Evolutionary conservation across 2,888 invertebrate genomes (phyloP), one percentile per base, ranked within the genome.

Genomic region (Boloria euphrosyne): DNA sequence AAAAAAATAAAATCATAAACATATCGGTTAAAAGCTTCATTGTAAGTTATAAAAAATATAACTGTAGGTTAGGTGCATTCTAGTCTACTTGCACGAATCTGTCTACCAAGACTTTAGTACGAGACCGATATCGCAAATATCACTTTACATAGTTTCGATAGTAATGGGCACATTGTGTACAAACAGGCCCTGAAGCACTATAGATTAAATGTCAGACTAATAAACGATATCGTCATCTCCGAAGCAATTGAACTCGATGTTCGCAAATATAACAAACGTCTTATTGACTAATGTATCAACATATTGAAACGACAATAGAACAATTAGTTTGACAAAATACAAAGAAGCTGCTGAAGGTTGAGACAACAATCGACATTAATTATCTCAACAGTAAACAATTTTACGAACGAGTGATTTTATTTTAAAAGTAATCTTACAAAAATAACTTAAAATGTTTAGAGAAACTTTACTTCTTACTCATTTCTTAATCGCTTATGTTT

Each of bases 241-340:
- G 59, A 67, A 71, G 70, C 71, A 74, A 76, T 75, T 75, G 70
- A 74, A 71, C 72, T 69, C 62, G 62, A 74, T 74, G 73, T 74
- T 77, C 72, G 74, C 76, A 76, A 74, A 78, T 74, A 74, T 74
- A 71, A 68, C 68, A 71, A 71, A 69, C 67, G 73, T 75, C 73
- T 75, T 73, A 77, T 76, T 75, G 75, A 80, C 74, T 79, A 80
- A 80, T 80, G 75, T 77, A 80, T 77, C 75, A 79, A 78, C 78
- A 76, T 74, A 78, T 80, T 81, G 79, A 80, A 79, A 80, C 75
- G 76, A 85, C 87, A 89, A 87, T 87, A 80, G 81, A 78, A 76
- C 86, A 85, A 88, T 89, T 87, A 86, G 52, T 65, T 77, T 78
- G 80, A 82, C 78, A 82, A 82, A 81, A 84, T 78, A 76, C 83